Percentiles rank a stretch among this genome's conserved stretches.
Evolutionary conservation across 1,140 invertebrate species (phyloP).

Genomic region (Orius insidiosus): DNA sequence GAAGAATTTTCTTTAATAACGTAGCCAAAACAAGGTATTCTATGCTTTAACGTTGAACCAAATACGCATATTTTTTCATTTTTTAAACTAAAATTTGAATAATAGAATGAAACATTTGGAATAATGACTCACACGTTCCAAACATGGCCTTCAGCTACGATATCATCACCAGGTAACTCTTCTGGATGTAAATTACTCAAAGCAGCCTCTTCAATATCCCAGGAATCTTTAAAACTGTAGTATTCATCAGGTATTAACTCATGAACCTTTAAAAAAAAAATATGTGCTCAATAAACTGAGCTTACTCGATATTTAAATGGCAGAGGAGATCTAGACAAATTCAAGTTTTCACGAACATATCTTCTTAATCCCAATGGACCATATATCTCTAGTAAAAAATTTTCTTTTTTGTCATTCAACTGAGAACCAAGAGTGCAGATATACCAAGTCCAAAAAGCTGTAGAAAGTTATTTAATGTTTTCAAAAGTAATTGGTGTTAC

Average conservation of each 20-base stretch:
- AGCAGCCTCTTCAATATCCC: constrained; percentile 13
- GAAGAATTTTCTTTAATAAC: constrained; percentile 24
- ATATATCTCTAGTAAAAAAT: constrained; percentile 26
- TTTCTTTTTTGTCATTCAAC: background rate
- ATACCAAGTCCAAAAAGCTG: constrained; percentile 32
- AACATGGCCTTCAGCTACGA: constrained; percentile 18
- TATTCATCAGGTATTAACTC: constrained; percentile 25
- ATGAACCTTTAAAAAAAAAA: constrained; percentile 19
- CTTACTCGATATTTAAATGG: constrained; percentile 26
- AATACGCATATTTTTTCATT: constrained; percentile 21
- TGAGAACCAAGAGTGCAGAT: constrained; percentile 27
- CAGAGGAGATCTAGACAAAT: constrained; percentile 25
- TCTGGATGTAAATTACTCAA: constrained; percentile 22
- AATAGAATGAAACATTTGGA: background rate
- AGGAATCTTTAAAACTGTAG: constrained; percentile 24
- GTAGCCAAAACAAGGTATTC: constrained; percentile 29
- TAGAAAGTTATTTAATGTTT: constrained; percentile 7
- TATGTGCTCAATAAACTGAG: too few relatives aligned
- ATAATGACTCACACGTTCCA: constrained; percentile 25
- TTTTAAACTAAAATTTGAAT: constrained; percentile 4
- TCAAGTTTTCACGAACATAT: constrained; percentile 20
- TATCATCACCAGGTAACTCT: constrained; percentile 22
- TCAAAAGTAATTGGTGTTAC: constrained; percentile 13
- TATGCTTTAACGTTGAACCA: constrained; percentile 27
- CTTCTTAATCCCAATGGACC: constrained; percentile 25